These are phyloP conservation scores for Psittacus erithacus DNA, from an alignment of 2,113 vertebrate species.

Conservation along the genomic window DNA sequence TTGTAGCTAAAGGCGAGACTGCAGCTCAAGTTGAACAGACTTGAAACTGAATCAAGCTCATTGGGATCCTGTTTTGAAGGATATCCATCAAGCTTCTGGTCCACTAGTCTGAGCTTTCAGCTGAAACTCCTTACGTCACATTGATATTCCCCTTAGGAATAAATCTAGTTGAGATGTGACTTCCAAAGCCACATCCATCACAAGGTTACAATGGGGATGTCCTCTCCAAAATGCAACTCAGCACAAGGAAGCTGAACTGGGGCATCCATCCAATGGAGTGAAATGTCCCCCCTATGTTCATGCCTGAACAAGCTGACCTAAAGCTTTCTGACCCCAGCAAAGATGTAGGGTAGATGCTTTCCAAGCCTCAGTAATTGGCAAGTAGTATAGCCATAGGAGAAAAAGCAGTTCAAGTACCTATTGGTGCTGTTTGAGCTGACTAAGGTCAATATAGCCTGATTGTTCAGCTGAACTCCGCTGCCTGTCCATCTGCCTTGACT, in stretches of 20 bases:
- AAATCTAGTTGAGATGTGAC: not conserved
- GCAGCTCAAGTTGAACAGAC: not conserved
- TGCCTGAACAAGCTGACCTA: conserved; percentile 1
- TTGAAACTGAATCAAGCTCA: not conserved
- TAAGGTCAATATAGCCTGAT: not conserved
- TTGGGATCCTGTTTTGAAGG: not conserved
- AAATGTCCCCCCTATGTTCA: not conserved
- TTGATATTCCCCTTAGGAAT: not conserved
- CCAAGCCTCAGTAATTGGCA: not conserved
- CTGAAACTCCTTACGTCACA: not conserved
- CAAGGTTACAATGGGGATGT: not conserved
- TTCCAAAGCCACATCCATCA: not conserved
- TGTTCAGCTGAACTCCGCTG: not conserved
- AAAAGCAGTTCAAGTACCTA: not conserved
- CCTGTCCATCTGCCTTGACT: not conserved
- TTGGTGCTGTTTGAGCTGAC: not conserved
- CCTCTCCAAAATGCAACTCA: not conserved
- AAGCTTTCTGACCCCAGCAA: conserved; percentile 12
- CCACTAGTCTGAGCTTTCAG: not conserved
- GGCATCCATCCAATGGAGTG: not conserved
- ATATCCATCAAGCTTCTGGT: not conserved
- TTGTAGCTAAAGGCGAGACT: not conserved
- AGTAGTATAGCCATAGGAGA: not conserved
- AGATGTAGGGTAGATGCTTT: not conserved
- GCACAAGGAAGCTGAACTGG: not conserved